phyloP scores from a whole-genome alignment of 1,140 invertebrate genomes.

The Tetranychus cinnabarinus region DNA sequence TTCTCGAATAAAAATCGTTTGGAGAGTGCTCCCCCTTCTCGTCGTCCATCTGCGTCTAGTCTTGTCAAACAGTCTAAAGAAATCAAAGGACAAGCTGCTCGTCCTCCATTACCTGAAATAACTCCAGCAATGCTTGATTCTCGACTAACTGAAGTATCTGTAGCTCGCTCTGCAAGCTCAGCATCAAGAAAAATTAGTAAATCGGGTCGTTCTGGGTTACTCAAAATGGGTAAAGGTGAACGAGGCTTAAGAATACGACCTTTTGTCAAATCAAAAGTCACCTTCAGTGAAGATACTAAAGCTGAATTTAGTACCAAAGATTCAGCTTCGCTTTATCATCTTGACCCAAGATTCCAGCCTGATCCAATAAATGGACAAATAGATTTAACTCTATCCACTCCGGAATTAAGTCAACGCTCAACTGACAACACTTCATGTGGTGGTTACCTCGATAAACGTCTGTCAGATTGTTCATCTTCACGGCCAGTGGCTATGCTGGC shows the following conservation, averaged over 20 bases:
- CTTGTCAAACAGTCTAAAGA: background rate
- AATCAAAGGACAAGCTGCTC: background rate
- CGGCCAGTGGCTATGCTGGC: background rate
- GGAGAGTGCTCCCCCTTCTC: background rate
- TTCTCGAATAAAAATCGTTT: background rate
- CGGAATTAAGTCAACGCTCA: background rate
- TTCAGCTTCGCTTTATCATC: background rate
- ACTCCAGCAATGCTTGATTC: too few species aligned
- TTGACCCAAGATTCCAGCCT: background rate
- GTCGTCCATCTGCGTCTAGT: background rate
- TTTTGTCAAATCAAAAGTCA: slow-evolving; percentile 5
- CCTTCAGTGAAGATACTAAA: slow-evolving; percentile 6
- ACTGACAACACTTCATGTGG: background rate
- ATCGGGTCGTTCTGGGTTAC: background rate
- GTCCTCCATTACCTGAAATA: too few species aligned
- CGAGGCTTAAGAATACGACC: slow-evolving; percentile 1
- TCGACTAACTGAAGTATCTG: background rate
- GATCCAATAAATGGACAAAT: background rate
- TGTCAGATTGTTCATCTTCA: background rate
- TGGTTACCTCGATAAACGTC: background rate
- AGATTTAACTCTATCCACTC: background rate
- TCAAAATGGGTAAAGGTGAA: background rate
- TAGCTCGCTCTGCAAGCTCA: background rate
- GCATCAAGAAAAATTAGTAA: background rate
- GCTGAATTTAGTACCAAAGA: background rate